Conservation (phyloP, 2,888 invertebrate species). For the Arctia plantaginis region DNA sequence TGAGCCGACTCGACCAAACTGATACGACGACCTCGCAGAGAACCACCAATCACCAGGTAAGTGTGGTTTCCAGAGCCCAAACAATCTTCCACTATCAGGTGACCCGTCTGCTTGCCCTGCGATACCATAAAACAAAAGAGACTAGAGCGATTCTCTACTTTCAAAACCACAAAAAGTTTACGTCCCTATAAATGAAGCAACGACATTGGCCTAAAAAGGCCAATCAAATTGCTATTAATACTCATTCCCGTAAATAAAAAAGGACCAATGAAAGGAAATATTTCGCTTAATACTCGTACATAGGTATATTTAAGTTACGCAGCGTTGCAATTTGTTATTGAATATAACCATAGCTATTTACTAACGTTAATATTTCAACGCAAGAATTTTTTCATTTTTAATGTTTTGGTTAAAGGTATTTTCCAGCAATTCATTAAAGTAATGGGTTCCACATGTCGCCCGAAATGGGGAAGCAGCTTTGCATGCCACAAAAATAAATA, state of each 20-base stretch:
- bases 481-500: constrained; percentile 11
- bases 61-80: too few relatives aligned
- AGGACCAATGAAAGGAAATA: background rate
- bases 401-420: background rate
- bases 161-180: background rate
- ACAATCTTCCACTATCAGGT: too few relatives aligned
- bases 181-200: background rate
- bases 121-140: too few relatives aligned
- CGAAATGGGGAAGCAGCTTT: constrained; percentile 1
- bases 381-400: constrained; percentile 7
- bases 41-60: too few relatives aligned
- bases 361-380: constrained; percentile 2
- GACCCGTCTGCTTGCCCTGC: too few relatives aligned
- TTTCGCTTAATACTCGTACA: background rate
- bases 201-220: background rate
- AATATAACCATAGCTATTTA: constrained; percentile 1
- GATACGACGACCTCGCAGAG: too few relatives aligned
- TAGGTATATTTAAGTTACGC: background rate
- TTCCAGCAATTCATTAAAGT: constrained; percentile 10
- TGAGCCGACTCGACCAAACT: too few relatives aligned
- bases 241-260: background rate
- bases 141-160: too few relatives aligned
- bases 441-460: constrained; percentile 5
- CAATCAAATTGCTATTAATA: background rate
- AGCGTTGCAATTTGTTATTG: constrained; percentile 6